Evolutionary conservation across 2,888 invertebrate species (phyloP).

Genomic region (Aspidapion aeneum): DNA sequence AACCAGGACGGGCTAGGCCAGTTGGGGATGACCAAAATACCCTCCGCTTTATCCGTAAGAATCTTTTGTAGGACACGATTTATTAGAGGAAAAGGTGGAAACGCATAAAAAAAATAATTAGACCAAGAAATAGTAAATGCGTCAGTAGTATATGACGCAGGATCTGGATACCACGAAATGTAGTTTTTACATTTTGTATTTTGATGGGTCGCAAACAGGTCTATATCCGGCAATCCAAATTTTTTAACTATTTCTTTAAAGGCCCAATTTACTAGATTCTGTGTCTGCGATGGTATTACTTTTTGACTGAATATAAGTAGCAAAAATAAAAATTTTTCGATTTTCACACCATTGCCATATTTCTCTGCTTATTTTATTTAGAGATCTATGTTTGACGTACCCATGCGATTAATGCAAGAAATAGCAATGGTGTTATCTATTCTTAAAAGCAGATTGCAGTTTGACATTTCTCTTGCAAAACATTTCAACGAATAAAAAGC

Average conservation of each 20-base stretch:
- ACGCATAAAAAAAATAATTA: slow-evolving; percentile 30
- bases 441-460: slow-evolving; percentile 20
- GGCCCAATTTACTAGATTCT: slow-evolving; percentile 17
- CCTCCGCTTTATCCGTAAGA: slow-evolving; percentile 30
- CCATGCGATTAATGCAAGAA: slow-evolving; percentile 17
- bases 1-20: slow-evolving; percentile 37
- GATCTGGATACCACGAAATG: slow-evolving; percentile 31
- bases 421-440: slow-evolving; percentile 13
- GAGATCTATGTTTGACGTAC: slow-evolving; percentile 10
- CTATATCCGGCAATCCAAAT: slow-evolving; percentile 28
- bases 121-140: slow-evolving; percentile 31
- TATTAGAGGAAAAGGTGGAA: slow-evolving; percentile 34
- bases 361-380: slow-evolving; percentile 10
- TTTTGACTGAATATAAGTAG: slow-evolving; percentile 33
- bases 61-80: slow-evolving; percentile 34
- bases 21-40: slow-evolving; percentile 34
- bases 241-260: slow-evolving; percentile 20
- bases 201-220: slow-evolving; percentile 30
- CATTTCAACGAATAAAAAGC: slow-evolving; percentile 17
- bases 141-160: slow-evolving; percentile 27
- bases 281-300: slow-evolving; percentile 32
- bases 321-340: slow-evolving; percentile 28
- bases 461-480: slow-evolving; percentile 18
- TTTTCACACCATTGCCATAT: slow-evolving; percentile 22
- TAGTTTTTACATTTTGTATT: slow-evolving; percentile 33